Base-by-base conservation (phyloP, 2,797 vertebrate species). In the Danio tinwini region DNA sequence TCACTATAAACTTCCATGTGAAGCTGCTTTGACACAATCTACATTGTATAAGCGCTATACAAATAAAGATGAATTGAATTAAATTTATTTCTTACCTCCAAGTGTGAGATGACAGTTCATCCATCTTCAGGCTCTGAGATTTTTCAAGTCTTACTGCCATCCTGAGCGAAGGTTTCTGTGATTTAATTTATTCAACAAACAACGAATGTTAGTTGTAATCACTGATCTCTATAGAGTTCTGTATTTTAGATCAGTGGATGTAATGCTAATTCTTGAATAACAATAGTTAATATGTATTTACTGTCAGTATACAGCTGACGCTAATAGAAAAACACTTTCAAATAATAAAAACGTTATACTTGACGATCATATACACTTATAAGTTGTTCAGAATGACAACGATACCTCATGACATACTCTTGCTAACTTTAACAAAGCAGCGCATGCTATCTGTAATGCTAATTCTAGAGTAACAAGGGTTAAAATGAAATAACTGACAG, bases 61-160 rank as follows among this genome's bases (percentile, higher is more conserved):
- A n/a, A n/a, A n/a, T n/a, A n/a, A n/a, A n/a, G n/a, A n/a, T n/a
- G n/a, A n/a, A n/a, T n/a, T n/a, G n/a, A n/a, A n/a, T n/a, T n/a
- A n/a, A n/a, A n/a, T n/a, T n/a, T 16, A 17, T 6, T 8, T 11
- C 67, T 70, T 42, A 70, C 67, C 67, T 70, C 67, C 50, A 53
- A 8, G 17, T 70, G 16, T 40, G 37, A 17, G 49, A n/a, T 10
- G 67, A 39, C 29, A 39, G 47, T 52, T 62, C 61, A 11, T 63
- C 61, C 39, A 63, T 42, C 9, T 63, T 63, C 39, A 63, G 5
- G 16, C 2, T 5, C 6, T 42, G 40, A n/a, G 61, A 17, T 17
- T 53, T 17, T 19, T 70, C 67, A 53, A 53, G 0, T 37, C 7
- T 37, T 19, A 40, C 52, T 53, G 67, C 50, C 67, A 70, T 52